These are phyloP conservation scores for Panthera uncia DNA, from an alignment of 2,113 vertebrate genomes.

Conservation along the genomic window DNA sequence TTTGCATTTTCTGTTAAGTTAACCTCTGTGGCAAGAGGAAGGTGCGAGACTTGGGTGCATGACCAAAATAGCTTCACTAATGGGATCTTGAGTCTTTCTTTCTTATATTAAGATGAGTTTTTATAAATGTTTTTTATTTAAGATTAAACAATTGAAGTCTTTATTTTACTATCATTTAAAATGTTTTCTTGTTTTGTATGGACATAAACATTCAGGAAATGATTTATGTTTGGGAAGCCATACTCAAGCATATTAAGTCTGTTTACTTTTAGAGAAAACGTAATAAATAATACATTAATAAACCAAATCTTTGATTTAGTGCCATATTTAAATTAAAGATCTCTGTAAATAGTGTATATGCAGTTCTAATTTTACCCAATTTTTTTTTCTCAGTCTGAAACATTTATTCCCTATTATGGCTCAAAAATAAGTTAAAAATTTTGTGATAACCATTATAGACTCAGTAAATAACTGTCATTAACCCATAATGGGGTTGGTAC, in stretches of 20 bases:
- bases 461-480: background rate
- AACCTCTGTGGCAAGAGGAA: background rate
- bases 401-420: background rate
- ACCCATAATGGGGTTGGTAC: background rate
- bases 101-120: background rate
- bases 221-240: background rate
- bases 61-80: background rate
- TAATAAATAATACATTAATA: background rate
- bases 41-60: background rate
- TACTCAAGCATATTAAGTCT: background rate
- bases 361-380: background rate
- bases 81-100: background rate
- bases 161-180: background rate
- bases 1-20: background rate
- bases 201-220: background rate
- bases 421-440: background rate
- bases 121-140: background rate
- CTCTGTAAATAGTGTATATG: background rate
- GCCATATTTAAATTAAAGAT: background rate
- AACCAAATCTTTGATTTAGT: background rate
- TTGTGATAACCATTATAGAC: background rate
- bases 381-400: background rate
- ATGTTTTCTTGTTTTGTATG: background rate
- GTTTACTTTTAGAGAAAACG: background rate
- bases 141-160: background rate